A percentile compares a stretch with the other conserved stretches of the same genome.
phyloP scores from a whole-genome alignment of 2,888 invertebrate species.

The Lamellibrachia satsuma region DNA sequence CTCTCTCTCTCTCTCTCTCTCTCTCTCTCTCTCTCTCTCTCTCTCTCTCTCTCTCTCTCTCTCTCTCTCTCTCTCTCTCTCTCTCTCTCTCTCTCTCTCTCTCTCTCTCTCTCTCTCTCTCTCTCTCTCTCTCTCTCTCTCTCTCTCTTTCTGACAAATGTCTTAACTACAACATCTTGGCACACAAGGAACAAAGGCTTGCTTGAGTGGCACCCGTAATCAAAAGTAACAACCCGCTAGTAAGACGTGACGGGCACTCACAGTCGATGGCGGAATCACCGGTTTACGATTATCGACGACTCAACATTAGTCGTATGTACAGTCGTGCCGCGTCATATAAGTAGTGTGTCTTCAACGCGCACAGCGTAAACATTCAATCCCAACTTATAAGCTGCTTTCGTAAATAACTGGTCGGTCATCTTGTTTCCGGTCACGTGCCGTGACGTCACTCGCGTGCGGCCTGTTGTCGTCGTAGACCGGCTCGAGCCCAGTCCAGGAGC shows the following conservation, averaged over 20 bases:
- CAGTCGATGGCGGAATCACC: background rate
- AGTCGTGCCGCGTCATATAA: background rate
- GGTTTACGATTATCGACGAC: background rate
- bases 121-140: background rate
- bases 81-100: background rate
- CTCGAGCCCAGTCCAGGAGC: background rate
- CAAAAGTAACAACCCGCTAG: background rate
- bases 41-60: too few species aligned
- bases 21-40: too few species aligned
- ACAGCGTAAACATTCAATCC: background rate
- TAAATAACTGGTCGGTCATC: constrained; percentile 12
- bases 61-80: too few species aligned
- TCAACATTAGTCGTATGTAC: background rate
- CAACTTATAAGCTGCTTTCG: background rate
- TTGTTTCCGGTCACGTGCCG: constrained; percentile 1
- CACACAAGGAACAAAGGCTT: background rate
- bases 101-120: background rate
- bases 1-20: too few species aligned
- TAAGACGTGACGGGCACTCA: background rate
- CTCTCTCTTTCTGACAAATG: too few species aligned
- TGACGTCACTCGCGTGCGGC: constrained; percentile 4
- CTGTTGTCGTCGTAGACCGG: constrained; percentile 7
- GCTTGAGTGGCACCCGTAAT: constrained; percentile 4
- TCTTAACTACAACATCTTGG: background rate
- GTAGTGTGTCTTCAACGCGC: too few species aligned